These are phyloP conservation scores for Cephalotes varians DNA, from an alignment of 2,888 invertebrate genomes.

Conservation along the genomic window DNA sequence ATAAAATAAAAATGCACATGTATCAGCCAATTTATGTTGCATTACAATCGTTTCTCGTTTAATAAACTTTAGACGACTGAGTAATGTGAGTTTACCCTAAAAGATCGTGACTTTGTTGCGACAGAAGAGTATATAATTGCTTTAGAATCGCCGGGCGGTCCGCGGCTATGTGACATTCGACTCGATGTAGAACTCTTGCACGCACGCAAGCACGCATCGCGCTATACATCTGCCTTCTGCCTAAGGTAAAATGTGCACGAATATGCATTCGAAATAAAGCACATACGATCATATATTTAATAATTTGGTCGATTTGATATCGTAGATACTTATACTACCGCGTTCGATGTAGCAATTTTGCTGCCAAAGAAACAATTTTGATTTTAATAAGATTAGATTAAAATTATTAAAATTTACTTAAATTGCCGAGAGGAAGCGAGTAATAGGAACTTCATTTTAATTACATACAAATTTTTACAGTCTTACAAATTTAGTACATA, in stretches of 20 bases:
- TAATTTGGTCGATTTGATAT: constrained; percentile 1
- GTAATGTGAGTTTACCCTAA: constrained; percentile 23
- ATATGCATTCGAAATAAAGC: constrained; percentile 15
- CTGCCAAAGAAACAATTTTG: neutral
- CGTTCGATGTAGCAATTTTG: neutral
- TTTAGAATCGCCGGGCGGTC: constrained; percentile 66
- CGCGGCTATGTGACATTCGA: constrained; percentile 67
- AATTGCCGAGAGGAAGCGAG: neutral
- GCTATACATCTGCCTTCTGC: neutral
- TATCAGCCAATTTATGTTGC: neutral
- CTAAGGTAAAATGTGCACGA: constrained; percentile 10
- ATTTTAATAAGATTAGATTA: constrained; percentile 7
- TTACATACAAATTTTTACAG: too few relatives aligned
- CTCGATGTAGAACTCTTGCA: constrained; percentile 55
- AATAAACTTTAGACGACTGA: neutral
- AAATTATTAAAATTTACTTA: neutral
- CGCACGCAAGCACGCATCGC: constrained; percentile 36
- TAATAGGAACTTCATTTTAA: constrained; percentile 2
- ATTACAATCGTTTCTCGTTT: neutral
- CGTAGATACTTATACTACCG: neutral
- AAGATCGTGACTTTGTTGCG: constrained; percentile 47
- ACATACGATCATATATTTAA: neutral
- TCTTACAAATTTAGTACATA: too few relatives aligned
- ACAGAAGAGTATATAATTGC: constrained; percentile 69
- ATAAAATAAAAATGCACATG: neutral